Conservation (phyloP, 2,113 vertebrate genomes). For the Varanus komodoensis region DNA sequence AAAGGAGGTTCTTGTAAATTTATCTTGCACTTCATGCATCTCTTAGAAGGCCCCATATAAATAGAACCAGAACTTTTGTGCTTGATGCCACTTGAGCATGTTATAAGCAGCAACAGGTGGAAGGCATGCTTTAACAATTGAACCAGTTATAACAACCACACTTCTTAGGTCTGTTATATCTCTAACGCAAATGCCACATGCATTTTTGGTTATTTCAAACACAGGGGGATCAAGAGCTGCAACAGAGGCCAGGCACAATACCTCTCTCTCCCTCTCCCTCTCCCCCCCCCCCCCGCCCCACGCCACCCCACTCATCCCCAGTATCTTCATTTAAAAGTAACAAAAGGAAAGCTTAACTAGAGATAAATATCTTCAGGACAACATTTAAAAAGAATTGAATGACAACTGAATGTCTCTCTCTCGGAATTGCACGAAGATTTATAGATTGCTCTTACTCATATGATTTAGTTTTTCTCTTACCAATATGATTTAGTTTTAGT, state of each 20-base stretch:
- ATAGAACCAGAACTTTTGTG: slow-evolving; percentile 63
- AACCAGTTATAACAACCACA: slow-evolving; percentile 46
- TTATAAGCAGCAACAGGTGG: slow-evolving; percentile 76
- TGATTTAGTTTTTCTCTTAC: neutral
- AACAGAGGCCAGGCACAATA: slow-evolving; percentile 62
- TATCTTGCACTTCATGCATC: slow-evolving; percentile 55
- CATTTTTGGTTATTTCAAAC: slow-evolving; percentile 68
- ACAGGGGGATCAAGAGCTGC: slow-evolving; percentile 49
- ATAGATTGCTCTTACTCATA: neutral
- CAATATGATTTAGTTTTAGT: neutral
- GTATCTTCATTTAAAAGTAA: slow-evolving; percentile 38
- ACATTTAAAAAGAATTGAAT: slow-evolving; percentile 5
- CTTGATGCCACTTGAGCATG: slow-evolving; percentile 52
- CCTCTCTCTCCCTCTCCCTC: neutral
- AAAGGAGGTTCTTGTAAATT: slow-evolving; percentile 58
- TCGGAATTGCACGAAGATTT: slow-evolving; percentile 58
- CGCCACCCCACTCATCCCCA: neutral
- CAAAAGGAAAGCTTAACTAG: slow-evolving; percentile 3
- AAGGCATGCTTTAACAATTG: slow-evolving; percentile 62
- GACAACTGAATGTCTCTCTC: slow-evolving; percentile 56
- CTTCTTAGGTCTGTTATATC: slow-evolving; percentile 62
- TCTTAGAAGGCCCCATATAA: slow-evolving; percentile 62
- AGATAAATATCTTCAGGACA: slow-evolving; percentile 47
- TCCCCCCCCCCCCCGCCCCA: neutral
- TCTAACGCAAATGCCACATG: slow-evolving; percentile 71